Percentiles rank a stretch among this genome's conserved stretches.
phyloP scores from a whole-genome alignment of 1,140 invertebrate genomes.

The Leguminivora glycinivorella region DNA sequence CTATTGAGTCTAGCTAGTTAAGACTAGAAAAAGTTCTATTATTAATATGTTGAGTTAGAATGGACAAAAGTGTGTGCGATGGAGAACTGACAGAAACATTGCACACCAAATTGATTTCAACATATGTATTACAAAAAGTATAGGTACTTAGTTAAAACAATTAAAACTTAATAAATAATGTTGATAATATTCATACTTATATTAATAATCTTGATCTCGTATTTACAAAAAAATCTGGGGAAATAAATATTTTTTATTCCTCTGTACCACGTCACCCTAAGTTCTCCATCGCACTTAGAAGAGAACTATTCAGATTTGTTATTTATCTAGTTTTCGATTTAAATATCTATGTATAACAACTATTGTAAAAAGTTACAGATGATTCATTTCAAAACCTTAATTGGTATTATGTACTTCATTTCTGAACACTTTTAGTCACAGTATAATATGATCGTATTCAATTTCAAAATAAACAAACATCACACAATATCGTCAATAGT shows the following conservation, averaged over 20 bases:
- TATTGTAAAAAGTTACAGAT: slow-evolving; percentile 4
- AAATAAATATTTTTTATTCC: background rate
- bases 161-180: too few species aligned
- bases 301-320: slow-evolving; percentile 20
- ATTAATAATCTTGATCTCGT: too few species aligned
- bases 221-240: too few species aligned
- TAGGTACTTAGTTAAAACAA: too few species aligned
- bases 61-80: slow-evolving; percentile 23
- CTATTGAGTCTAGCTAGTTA: slow-evolving; percentile 11
- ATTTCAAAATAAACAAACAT: too few species aligned
- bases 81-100: background rate
- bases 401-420: too few species aligned
- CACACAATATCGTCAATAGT: too few species aligned
- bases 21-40: slow-evolving; percentile 20
- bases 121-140: too few species aligned
- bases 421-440: background rate
- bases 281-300: slow-evolving; percentile 21
- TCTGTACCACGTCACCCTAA: background rate
- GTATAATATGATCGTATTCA: background rate
- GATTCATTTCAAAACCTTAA: background rate
- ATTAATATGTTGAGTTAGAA: slow-evolving; percentile 3
- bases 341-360: slow-evolving; percentile 21
- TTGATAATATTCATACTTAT: too few species aligned
- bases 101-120: background rate
- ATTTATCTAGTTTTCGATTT: slow-evolving; percentile 23